Percentiles rank a stretch among this genome's conserved stretches.
Evolutionary conservation across 2,888 invertebrate species (phyloP).

Genomic region (Acanthococcus lagerstroemiae): DNA sequence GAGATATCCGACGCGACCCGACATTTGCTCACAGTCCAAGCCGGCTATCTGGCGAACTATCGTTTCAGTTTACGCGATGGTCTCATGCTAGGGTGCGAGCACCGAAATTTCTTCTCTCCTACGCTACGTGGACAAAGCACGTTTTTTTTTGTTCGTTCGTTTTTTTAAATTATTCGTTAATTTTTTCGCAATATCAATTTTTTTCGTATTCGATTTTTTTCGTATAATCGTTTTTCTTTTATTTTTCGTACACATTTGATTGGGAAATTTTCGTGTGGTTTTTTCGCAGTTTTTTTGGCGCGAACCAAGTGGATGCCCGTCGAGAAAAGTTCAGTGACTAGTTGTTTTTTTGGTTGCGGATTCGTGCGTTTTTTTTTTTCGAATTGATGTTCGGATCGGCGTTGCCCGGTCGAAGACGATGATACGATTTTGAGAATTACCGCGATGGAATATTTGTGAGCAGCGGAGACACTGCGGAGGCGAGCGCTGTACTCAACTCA

Average conservation of each 20-base stretch:
- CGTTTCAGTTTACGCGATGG: conserved; percentile 26
- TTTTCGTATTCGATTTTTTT: background rate
- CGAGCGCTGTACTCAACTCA: no score
- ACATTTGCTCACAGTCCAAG: conserved; percentile 25
- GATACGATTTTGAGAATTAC: no score
- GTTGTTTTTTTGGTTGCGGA: no score
- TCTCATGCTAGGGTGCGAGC: conserved; percentile 14
- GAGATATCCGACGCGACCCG: conserved; percentile 30
- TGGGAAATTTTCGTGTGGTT: background rate
- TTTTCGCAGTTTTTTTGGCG: background rate
- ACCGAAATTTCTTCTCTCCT: background rate
- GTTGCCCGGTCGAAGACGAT: no score
- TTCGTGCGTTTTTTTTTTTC: no score
- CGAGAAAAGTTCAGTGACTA: no score
- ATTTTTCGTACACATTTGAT: background rate
- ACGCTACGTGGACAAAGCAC: conserved; percentile 10
- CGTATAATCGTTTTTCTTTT: background rate
- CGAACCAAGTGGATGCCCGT: no score
- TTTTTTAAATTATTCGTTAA: background rate
- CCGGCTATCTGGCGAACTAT: conserved; percentile 31
- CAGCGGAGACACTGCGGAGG: no score
- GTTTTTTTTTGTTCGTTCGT: conserved; percentile 8
- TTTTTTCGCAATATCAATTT: background rate
- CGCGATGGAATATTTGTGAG: conserved; percentile 3
- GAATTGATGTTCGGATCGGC: no score